Conservation (phyloP, 2,113 vertebrate species). For the Aphyosemion australe region DNA sequence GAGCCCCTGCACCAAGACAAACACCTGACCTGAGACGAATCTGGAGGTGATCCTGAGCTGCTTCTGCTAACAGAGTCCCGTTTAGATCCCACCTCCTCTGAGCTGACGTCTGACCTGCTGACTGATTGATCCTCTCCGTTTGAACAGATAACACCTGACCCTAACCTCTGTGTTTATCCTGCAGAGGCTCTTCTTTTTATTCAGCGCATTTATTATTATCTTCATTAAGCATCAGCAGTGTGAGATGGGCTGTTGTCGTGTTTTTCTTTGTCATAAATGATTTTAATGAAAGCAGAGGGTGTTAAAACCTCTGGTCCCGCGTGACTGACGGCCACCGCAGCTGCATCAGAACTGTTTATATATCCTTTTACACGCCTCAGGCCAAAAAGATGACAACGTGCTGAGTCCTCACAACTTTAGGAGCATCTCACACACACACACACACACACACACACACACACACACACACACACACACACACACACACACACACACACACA, state of each 20-base stretch:
- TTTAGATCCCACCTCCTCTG: constrained; percentile 29
- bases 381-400: background rate
- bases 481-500: constrained; percentile 15
- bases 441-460: constrained; percentile 22
- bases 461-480: constrained; percentile 17
- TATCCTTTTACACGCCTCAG: constrained; percentile 7
- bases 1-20: constrained; percentile 14
- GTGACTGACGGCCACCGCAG: constrained; percentile 3
- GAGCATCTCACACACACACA: constrained; percentile 21
- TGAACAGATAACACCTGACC: background rate
- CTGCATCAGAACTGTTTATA: background rate
- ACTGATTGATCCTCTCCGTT: constrained; percentile 34
- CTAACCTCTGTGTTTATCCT: no score
- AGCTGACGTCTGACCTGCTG: constrained; percentile 42
- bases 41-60: constrained; percentile 16
- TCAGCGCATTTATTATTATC: background rate
- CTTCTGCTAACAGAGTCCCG: constrained; percentile 11
- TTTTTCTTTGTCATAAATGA: background rate
- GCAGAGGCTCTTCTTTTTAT: background rate
- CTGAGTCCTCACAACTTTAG: constrained; percentile 51
- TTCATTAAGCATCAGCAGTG: background rate
- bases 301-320: no score
- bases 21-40: constrained; percentile 31
- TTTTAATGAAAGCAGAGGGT: no score
- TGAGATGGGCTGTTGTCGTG: no score